phyloP scores from a whole-genome alignment of 2,888 invertebrate species.

The Buathra laborator region DNA sequence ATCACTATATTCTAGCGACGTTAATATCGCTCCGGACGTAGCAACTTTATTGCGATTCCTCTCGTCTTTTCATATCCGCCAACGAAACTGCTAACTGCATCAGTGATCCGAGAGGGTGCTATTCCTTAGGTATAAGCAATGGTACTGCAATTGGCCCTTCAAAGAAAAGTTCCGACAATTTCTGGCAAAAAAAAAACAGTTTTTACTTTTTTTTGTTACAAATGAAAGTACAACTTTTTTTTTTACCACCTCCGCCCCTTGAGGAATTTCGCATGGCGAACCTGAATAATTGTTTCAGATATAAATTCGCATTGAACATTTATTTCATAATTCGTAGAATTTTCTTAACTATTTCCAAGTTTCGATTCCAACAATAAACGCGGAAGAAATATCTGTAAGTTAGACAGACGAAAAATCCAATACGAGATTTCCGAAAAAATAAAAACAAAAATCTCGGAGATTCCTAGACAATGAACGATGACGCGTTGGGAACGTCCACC shows the following conservation, averaged over 20 bases:
- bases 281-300: neutral
- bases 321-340: neutral
- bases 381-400: neutral
- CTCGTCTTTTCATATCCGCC: slow-evolving; percentile 1
- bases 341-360: neutral
- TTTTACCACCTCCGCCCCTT: too few species aligned
- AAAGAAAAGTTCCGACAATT: neutral
- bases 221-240: too few species aligned
- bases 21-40: neutral
- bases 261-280: too few species aligned
- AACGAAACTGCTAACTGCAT: slow-evolving; percentile 6
- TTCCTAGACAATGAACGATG: slow-evolving; percentile 69
- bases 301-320: neutral
- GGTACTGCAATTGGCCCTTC: neutral
- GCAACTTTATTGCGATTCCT: slow-evolving; percentile 25
- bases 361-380: neutral
- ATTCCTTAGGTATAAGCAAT: neutral
- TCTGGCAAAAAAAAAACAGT: too few species aligned
- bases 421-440: neutral
- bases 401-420: neutral
- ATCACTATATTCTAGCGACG: neutral
- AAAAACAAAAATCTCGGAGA: slow-evolving; percentile 8
- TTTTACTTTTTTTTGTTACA: too few species aligned
- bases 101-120: neutral
- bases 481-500: slow-evolving; percentile 69